phyloP scores from a whole-genome alignment of 2,797 vertebrate genomes.

The Sitta carolinensis region DNA sequence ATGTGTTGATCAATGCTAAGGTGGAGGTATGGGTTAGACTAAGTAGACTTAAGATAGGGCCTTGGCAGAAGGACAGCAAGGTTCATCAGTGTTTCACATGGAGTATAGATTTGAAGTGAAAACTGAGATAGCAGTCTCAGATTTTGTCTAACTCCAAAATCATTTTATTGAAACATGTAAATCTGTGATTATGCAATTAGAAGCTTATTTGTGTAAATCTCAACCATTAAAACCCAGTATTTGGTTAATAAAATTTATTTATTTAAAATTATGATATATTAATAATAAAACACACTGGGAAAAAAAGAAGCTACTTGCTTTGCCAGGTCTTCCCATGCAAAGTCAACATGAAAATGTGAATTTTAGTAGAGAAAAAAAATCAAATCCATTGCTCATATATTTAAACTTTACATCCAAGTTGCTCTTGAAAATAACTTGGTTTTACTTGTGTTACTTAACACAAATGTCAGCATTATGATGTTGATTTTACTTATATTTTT shows the following conservation, averaged over 20 bases:
- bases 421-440: not conserved
- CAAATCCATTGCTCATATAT: not conserved
- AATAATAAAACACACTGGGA: not conserved
- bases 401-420: not conserved
- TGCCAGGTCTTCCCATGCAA: not conserved
- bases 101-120: not conserved
- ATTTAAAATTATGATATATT: not conserved
- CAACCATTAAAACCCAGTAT: not conserved
- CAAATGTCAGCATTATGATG: not conserved
- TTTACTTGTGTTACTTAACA: not conserved
- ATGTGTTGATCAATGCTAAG: accelerated
- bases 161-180: not conserved
- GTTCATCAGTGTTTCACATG: not conserved
- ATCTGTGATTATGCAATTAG: not conserved
- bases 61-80: not conserved
- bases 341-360: not conserved
- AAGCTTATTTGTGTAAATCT: not conserved
- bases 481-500: not conserved
- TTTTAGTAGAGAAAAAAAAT: not conserved
- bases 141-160: not conserved
- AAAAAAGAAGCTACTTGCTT: not conserved
- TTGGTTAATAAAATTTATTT: not conserved
- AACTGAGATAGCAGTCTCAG: not conserved
- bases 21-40: not conserved
- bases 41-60: not conserved